These are phyloP conservation scores for Acrobasis repandana DNA, from an alignment of 2,888 invertebrate genomes.

Conservation along the genomic window DNA sequence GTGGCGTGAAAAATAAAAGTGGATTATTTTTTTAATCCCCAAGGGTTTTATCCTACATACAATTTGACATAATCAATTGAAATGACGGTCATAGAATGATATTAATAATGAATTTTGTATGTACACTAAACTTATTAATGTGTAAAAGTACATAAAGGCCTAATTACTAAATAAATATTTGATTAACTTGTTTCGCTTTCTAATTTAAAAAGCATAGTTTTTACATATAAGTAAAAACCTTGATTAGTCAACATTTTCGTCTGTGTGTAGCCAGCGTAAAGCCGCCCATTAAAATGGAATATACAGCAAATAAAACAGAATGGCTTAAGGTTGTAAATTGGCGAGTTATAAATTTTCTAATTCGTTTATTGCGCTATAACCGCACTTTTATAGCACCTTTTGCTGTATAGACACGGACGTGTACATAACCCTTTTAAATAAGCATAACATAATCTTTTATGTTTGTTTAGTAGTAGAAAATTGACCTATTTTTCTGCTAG, in stretches of 20 bases:
- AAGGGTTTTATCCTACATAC: not conserved
- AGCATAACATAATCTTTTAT: no score
- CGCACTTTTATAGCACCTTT: slow-evolving; percentile 1
- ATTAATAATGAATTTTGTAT: not conserved
- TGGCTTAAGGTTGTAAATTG: slow-evolving; percentile 8
- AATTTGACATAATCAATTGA: slow-evolving; percentile 2
- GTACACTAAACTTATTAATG: no score
- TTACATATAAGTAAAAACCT: no score
- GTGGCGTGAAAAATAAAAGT: slow-evolving; percentile 1
- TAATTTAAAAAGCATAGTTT: no score
- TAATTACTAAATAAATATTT: no score
- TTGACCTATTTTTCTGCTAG: no score
- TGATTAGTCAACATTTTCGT: not conserved
- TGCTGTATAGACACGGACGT: not conserved
- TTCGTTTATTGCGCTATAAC: slow-evolving; percentile 9
- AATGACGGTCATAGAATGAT: not conserved
- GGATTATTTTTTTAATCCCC: slow-evolving; percentile 2
- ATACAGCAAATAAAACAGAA: not conserved
- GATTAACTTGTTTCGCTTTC: no score
- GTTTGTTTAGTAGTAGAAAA: no score
- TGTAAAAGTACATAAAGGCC: no score
- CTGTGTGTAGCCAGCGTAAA: not conserved
- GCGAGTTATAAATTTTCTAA: slow-evolving; percentile 12
- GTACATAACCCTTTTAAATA: not conserved
- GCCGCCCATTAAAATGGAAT: not conserved